Evolutionary conservation across 1,140 invertebrate species (phyloP), one percentile per base, ranked within the genome.

Genomic region (Diachasmimorpha longicaudata): DNA sequence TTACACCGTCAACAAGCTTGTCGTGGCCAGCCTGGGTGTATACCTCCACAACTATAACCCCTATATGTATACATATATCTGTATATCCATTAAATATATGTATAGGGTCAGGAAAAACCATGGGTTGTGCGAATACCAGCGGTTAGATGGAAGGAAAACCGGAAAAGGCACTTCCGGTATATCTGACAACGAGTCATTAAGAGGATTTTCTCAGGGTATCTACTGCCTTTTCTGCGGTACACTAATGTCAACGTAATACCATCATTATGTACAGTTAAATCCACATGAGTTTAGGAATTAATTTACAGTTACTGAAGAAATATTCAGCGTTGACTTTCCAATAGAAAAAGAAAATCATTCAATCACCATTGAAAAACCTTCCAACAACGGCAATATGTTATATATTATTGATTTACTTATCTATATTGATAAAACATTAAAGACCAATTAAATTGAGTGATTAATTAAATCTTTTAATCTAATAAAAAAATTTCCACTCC

Each of bases 1-100:
- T 82, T 82, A 81, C 79, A 77, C 79, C 78, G 82, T 84, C 82
- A 83, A 84, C 81, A 83, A 80, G 78, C 77, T 79, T 77, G 81
- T 79, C 78, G 67, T 77, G 79, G 52, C 72, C 75, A 67, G 78
- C 39, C 77, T 76, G 72, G 55, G 58, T 75, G 76, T 52, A 76
- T 73, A 44, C 75, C 77, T 68, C 72, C 71, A 44, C 39, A 10
- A 39, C 55, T 19, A 19, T 0, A 66, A 55, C 46, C 69, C 72
- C 72, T 52, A 23, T 72, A 46, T 13, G 42, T 46, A 36, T 36
- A 25, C 25, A 52, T 52, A 23, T 72, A 46, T 13, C 69, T 46
- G 48, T 36, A 25, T 46, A 52, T 55, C 48, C 48, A 52, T n/a
- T n/a, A 19, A 52, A 19, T n/a, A 52, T 72, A 19, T n/a, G 19